Evolutionary conservation across 2,888 invertebrate species (phyloP), one percentile per base, ranked within the genome.

Genomic region (Spatulosminthurus flaviceps): DNA sequence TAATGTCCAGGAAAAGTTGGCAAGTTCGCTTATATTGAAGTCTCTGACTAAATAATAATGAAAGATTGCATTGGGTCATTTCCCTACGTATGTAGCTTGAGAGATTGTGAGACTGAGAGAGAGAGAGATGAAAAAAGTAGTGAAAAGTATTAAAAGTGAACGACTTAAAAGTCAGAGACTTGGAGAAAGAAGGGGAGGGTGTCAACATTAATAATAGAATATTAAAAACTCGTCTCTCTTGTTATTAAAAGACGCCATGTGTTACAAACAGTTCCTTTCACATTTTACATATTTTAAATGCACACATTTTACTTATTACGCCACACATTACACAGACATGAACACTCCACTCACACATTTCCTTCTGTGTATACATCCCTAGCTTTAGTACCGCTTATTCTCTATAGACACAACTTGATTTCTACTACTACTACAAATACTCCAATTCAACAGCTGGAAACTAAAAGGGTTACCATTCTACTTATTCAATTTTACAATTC

Each of bases 121-220:
- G 67, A 67, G 67, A 67, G 19, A 26, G 11, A 13, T 21, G n/a
- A 28, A n/a, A 26, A 67, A 67, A 28, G 26, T 67, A n/a, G 21
- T 73, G 60, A 73, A 73, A 60, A 51, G 60, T 73, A 60, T 73
- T 51, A 60, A 73, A 74, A 74, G 22, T 34, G 61, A 51, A 64
- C 29, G 64, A 42, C 71, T 72, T 72, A 74, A 66, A 72, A 78
- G 78, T 78, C 78, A 72, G 21, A 70, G 29, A 42, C 11, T 74
- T 34, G 61, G 61, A 74, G 64, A 61, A 67, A 72, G 60, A 51
- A 51, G 51, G 67, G 79, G 71, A 79, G 79, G 79, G 79, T 81
- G 81, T 79, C 79, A 79, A 78, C 79, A 81, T 81, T 81, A 81
- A 81, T 81, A 81, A 81, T 79, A 75, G 77, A 81, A 73, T 78